phyloP scores from a whole-genome alignment of 2,797 vertebrate genomes.

The Poecile montanus region DNA sequence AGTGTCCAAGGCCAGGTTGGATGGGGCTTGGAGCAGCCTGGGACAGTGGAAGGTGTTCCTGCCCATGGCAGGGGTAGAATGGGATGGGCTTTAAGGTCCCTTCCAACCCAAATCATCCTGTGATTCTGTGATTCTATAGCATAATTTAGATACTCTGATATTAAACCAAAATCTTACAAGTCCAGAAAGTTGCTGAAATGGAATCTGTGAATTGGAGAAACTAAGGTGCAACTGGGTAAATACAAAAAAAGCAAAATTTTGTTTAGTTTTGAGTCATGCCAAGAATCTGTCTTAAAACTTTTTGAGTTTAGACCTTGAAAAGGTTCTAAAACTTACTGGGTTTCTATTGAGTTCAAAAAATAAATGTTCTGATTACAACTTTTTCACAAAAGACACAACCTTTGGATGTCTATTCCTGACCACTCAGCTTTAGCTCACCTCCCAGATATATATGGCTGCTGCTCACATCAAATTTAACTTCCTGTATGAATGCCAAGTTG shows the following conservation, averaged over 20 bases:
- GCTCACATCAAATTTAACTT: not conserved
- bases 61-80: not conserved
- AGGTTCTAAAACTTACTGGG: not conserved
- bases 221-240: not conserved
- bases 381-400: not conserved
- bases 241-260: not conserved
- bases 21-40: fast-evolving
- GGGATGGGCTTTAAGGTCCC: not conserved
- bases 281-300: not conserved
- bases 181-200: not conserved
- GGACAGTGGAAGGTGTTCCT: not conserved
- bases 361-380: not conserved
- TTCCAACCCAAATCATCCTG: not conserved
- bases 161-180: not conserved
- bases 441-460: not conserved
- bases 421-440: not conserved
- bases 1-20: not conserved
- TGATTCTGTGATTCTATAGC: not conserved
- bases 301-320: not conserved
- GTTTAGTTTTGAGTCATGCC: not conserved
- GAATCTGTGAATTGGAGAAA: not conserved
- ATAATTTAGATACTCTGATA: not conserved
- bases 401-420: not conserved
- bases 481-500: not conserved
- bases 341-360: not conserved